phyloP scores from a whole-genome alignment of 2,888 invertebrate species.

The Phyto melanocephala region DNA sequence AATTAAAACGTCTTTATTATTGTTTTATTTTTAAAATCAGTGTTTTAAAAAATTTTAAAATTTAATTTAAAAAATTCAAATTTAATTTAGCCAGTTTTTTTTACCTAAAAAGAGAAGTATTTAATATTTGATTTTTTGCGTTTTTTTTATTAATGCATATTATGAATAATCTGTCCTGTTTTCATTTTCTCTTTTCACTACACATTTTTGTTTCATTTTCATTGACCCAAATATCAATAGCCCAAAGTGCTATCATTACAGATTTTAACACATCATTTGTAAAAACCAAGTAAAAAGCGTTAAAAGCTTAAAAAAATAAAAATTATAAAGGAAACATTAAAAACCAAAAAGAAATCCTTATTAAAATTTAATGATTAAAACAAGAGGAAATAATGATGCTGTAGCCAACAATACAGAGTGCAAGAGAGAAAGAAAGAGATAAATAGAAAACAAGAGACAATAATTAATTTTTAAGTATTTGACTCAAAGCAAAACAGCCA shows the following conservation, averaged over 20 bases:
- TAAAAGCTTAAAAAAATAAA: neutral
- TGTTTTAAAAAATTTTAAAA: neutral
- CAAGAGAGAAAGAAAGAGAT: neutral
- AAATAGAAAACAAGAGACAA: neutral
- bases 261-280: slow-evolving; percentile 37
- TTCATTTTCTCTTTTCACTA: neutral
- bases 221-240: slow-evolving; percentile 35
- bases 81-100: no score
- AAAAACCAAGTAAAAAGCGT: neutral
- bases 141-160: neutral
- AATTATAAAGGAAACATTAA: neutral
- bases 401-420: neutral
- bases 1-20: no score
- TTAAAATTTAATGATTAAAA: slow-evolving; percentile 31
- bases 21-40: no score
- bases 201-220: neutral
- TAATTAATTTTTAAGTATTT: slow-evolving; percentile 20
- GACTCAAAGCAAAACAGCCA: neutral
- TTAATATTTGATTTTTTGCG: no score
- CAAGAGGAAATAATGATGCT: neutral
- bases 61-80: no score
- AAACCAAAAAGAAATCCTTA: neutral
- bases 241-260: slow-evolving; percentile 18
- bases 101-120: no score
- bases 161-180: neutral